phyloP scores from a whole-genome alignment of 2,113 vertebrate genomes.

The Machaerirhynchus nigripectus region DNA sequence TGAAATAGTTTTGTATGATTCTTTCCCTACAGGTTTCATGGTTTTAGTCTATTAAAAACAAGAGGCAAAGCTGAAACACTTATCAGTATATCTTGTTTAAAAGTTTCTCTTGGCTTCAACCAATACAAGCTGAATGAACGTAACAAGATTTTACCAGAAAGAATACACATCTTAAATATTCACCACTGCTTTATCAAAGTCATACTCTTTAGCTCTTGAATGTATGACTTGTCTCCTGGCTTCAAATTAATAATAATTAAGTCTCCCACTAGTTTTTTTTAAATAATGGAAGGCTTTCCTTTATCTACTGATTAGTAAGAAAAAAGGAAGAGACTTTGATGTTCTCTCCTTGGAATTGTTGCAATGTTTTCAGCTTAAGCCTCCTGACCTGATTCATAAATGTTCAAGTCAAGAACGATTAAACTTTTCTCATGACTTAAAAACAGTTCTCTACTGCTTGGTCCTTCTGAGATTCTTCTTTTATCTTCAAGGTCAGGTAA shows the following conservation, averaged over 20 bases:
- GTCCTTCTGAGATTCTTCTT: not conserved
- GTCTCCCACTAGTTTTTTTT: not conserved
- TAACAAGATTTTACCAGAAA: not conserved
- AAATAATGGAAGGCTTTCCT: not conserved
- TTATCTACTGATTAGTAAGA: not conserved
- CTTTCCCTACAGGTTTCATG: not conserved
- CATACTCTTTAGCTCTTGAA: not conserved
- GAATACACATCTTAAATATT: not conserved
- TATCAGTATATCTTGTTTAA: not conserved
- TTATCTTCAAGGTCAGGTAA: constrained; percentile 45
- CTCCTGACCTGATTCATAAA: not conserved
- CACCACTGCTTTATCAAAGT: not conserved
- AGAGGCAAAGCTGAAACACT: not conserved
- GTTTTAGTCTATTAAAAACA: not conserved
- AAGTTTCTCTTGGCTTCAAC: not conserved
- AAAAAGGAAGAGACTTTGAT: not conserved
- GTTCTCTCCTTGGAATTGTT: not conserved
- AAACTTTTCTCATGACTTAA: not conserved
- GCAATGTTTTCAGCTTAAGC: not conserved
- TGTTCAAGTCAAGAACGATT: not conserved
- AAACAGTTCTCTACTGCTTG: not conserved
- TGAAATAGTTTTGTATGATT: not conserved
- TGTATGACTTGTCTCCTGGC: not conserved
- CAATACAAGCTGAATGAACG: not conserved
- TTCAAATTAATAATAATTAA: not conserved